phyloP scores from a whole-genome alignment of 2,888 invertebrate species.

The Callyntrura sp. region DNA sequence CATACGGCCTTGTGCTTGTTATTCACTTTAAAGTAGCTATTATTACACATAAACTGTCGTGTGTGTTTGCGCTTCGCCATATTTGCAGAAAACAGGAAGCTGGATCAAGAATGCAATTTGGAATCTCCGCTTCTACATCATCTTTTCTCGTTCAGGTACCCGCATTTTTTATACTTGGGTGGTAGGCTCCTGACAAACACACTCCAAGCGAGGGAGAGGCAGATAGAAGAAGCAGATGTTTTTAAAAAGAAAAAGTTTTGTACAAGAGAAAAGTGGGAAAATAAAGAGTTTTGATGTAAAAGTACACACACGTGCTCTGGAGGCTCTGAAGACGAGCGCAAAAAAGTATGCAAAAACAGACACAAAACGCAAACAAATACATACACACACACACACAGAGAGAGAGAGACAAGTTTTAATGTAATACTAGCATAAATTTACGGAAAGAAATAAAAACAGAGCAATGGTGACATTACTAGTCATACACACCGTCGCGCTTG shows the following conservation, averaged over 20 bases:
- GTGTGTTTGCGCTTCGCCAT: no score
- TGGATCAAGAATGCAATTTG: slow-evolving; percentile 2
- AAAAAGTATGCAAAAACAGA: no score
- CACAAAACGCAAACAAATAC: background rate
- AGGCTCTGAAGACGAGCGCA: no score
- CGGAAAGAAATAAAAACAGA: no score
- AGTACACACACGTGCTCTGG: no score
- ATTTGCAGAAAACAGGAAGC: background rate
- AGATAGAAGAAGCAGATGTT: slow-evolving; percentile 33
- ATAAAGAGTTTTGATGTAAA: no score
- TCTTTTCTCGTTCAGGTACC: background rate
- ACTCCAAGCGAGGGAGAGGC: no score
- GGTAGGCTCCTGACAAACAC: no score
- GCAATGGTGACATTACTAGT: background rate
- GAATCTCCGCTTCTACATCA: background rate
- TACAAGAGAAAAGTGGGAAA: background rate
- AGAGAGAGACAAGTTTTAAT: slow-evolving; percentile 13
- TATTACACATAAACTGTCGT: slow-evolving; percentile 10
- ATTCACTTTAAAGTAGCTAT: slow-evolving; percentile 21
- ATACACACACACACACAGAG: background rate
- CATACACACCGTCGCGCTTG: background rate
- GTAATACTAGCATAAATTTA: slow-evolving; percentile 1
- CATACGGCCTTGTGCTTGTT: slow-evolving; percentile 60
- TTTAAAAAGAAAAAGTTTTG: slow-evolving; percentile 12
- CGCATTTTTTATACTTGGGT: no score